Evolutionary conservation across 2,113 vertebrate genomes (phyloP).

Genomic region (Pseudorectes ferrugineus): DNA sequence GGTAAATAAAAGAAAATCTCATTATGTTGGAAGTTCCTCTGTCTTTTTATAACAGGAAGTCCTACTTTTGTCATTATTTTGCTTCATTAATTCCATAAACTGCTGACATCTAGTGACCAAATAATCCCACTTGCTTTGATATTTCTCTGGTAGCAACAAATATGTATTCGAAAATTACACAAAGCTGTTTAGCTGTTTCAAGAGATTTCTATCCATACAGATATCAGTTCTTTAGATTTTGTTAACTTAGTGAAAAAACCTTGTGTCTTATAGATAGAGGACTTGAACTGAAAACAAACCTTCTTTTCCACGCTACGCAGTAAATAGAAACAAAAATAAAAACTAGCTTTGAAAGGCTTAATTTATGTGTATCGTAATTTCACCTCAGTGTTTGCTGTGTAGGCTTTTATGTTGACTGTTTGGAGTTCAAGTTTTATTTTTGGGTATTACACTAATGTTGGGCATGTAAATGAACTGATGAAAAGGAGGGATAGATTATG

Average conservation of each 20-base stretch:
- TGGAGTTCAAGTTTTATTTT: neutral
- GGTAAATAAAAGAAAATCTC: neutral
- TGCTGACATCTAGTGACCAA: conserved; percentile 30
- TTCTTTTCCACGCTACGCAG: neutral
- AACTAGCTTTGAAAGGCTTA: neutral
- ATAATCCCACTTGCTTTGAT: neutral
- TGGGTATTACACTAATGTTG: neutral
- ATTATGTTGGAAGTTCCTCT: neutral
- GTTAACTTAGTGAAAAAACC: rapidly evolving
- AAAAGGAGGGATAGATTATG: neutral
- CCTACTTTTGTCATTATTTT: neutral
- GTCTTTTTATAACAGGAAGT: neutral
- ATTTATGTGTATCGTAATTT: neutral
- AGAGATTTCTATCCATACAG: neutral
- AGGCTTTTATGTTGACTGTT: neutral
- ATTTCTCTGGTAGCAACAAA: neutral
- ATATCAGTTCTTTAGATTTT: neutral
- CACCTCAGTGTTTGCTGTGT: neutral
- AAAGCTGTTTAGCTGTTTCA: neutral
- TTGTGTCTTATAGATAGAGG: neutral
- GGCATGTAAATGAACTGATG: neutral
- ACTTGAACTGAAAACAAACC: neutral
- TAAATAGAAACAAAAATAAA: neutral
- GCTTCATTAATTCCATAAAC: neutral
- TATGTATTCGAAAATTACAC: neutral